Conservation (phyloP, 2,888 invertebrate species). For the Smittia sp. region DNA sequence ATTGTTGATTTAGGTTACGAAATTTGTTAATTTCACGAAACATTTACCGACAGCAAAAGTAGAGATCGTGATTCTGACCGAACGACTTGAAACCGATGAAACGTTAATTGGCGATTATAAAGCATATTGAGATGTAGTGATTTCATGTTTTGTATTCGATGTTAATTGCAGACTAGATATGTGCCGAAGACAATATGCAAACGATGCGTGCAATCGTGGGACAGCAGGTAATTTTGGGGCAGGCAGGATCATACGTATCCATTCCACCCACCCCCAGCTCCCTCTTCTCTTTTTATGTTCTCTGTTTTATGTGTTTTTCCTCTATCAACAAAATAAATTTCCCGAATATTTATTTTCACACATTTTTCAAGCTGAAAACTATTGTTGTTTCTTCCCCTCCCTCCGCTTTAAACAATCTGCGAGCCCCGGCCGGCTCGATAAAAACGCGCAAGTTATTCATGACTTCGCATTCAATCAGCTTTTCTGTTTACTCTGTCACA, state of each 20-base stretch:
- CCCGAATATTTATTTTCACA: background rate
- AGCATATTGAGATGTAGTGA: background rate
- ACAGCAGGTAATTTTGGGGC: constrained; percentile 80
- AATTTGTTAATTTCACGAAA: background rate
- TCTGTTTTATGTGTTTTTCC: constrained; percentile 17
- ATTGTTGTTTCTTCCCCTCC: no score
- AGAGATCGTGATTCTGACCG: background rate
- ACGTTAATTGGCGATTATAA: background rate
- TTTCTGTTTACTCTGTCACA: no score
- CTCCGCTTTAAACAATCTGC: no score
- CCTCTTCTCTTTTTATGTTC: background rate
- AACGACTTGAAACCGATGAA: background rate
- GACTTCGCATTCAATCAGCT: no score
- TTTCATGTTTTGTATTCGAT: constrained; percentile 22
- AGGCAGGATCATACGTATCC: no score
- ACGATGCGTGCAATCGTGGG: constrained; percentile 96
- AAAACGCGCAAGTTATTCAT: no score
- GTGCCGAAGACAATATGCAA: constrained; percentile 93
- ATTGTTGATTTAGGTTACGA: background rate
- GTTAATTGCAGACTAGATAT: constrained; percentile 91
- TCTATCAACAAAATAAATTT: background rate
- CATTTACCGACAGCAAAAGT: background rate
- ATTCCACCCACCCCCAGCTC: background rate
- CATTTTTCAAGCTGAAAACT: background rate
- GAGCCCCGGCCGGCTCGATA: no score